phyloP scores from a whole-genome alignment of 2,888 invertebrate species.

The Lochmaea crataegi region DNA sequence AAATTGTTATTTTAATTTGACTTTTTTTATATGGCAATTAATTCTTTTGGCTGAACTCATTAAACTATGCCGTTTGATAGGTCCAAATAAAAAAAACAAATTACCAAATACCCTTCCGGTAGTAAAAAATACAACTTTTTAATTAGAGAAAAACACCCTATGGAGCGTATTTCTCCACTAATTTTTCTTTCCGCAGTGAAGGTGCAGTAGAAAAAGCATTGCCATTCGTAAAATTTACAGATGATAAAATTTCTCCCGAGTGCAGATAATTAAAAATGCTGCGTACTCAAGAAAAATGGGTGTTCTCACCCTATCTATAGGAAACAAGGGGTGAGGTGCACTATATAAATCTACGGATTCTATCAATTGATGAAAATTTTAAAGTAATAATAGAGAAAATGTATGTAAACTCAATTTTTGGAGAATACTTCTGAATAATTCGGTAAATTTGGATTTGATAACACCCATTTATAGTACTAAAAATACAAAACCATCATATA shows the following conservation, averaged over 20 bases:
- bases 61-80: neutral
- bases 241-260: constrained; percentile 62
- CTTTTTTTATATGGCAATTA: neutral
- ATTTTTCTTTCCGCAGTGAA: constrained; percentile 37
- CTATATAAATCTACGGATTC: constrained; percentile 25
- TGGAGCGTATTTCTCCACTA: constrained; percentile 31
- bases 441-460: too few species aligned
- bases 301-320: constrained; percentile 50
- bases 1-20: neutral
- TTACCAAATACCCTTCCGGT: constrained; percentile 58
- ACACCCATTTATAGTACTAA: too few species aligned
- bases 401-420: neutral
- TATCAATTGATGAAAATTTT: neutral
- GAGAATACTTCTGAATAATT: too few species aligned
- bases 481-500: too few species aligned
- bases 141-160: constrained; percentile 60
- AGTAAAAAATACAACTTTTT: constrained; percentile 64
- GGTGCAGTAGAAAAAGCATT: constrained; percentile 54
- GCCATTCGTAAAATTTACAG: constrained; percentile 64
- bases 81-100: constrained; percentile 53
- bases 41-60: neutral
- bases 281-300: constrained; percentile 57
- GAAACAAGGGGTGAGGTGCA: constrained; percentile 38
- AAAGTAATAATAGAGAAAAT: neutral
- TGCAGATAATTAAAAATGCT: constrained; percentile 63